Conservation (phyloP, 2,888 invertebrate species). For the Drosophila barbarae region DNA sequence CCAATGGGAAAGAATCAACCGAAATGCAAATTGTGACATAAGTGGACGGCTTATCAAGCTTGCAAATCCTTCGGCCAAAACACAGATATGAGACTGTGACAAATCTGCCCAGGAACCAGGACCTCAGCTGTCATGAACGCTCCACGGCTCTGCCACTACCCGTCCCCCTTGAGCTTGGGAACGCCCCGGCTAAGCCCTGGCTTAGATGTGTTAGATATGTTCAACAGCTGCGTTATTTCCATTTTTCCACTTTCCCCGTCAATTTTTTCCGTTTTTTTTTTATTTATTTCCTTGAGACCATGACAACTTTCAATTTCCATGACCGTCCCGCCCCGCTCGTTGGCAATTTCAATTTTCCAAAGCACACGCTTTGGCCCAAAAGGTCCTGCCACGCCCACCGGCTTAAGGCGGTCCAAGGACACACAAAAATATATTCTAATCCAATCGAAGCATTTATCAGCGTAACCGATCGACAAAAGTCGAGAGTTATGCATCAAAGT, state of each 20-base stretch:
- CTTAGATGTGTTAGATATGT: conserved; percentile 73
- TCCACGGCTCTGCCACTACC: conserved; percentile 34
- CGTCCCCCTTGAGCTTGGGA: conserved; percentile 12
- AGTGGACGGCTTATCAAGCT: conserved; percentile 58
- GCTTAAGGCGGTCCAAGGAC: conserved; percentile 50
- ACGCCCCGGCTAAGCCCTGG: conserved; percentile 60
- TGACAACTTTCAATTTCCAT: conserved; percentile 72
- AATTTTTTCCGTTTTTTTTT: conserved; percentile 3
- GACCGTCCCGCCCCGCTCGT: conserved; percentile 32
- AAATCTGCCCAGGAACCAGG: conserved; percentile 55
- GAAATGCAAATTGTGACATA: conserved; percentile 54
- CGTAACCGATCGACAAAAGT: conserved; percentile 69
- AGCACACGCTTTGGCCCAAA: conserved; percentile 34
- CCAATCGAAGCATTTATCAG: conserved; percentile 71
- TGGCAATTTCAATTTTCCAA: conserved; percentile 64
- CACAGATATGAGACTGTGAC: conserved; percentile 59
- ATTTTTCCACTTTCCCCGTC: conserved; percentile 21
- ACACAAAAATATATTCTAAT: conserved; percentile 61
- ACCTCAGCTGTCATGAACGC: conserved; percentile 60
- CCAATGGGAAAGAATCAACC: conserved; percentile 22
- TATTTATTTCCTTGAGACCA: conserved; percentile 39
- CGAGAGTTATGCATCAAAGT: conserved; percentile 72
- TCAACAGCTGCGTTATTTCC: conserved; percentile 71
- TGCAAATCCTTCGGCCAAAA: conserved; percentile 46
- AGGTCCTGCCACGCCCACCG: conserved; percentile 61